These are phyloP conservation scores for Diarsia mendica DNA, from an alignment of 2,888 invertebrate species.

Conservation along the genomic window DNA sequence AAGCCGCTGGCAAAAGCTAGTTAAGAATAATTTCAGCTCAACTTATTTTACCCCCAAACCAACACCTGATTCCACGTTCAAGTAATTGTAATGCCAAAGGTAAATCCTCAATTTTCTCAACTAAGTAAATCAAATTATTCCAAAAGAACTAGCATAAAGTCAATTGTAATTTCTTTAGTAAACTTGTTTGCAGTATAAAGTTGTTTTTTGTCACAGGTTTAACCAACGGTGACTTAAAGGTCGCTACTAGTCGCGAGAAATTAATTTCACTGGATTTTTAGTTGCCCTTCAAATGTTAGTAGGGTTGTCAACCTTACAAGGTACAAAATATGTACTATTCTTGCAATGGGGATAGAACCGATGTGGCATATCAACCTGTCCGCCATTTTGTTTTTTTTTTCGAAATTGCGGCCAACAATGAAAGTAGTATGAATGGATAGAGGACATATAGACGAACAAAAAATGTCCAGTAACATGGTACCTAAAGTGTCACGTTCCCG, in stretches of 20 bases:
- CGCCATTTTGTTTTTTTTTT: no score
- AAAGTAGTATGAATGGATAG: no score
- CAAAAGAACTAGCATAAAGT: slow-evolving; percentile 40
- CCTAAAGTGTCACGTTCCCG: no score
- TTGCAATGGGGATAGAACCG: no score
- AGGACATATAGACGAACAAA: no score
- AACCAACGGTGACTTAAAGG: slow-evolving; percentile 39
- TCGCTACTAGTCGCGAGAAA: slow-evolving; percentile 41
- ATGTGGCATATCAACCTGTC: no score
- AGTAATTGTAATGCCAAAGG: slow-evolving; percentile 24
- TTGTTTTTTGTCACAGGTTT: slow-evolving; percentile 56
- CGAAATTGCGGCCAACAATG: no score
- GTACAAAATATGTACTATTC: no score
- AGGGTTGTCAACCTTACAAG: slow-evolving; percentile 14
- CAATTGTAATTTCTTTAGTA: slow-evolving; percentile 57
- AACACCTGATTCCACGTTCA: slow-evolving; percentile 2
- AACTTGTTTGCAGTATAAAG: slow-evolving; percentile 53
- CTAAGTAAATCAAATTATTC: slow-evolving; percentile 49
- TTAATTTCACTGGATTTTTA: slow-evolving; percentile 49
- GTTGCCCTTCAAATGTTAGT: slow-evolving; percentile 4
- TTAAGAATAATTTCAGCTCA: no score
- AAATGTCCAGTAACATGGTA: no score
- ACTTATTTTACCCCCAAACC: neutral
- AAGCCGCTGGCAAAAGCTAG: no score
- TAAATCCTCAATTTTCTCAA: slow-evolving; percentile 35